phyloP scores from a whole-genome alignment of 2,113 vertebrate genomes.

The Pelecanoides urinatrix region DNA sequence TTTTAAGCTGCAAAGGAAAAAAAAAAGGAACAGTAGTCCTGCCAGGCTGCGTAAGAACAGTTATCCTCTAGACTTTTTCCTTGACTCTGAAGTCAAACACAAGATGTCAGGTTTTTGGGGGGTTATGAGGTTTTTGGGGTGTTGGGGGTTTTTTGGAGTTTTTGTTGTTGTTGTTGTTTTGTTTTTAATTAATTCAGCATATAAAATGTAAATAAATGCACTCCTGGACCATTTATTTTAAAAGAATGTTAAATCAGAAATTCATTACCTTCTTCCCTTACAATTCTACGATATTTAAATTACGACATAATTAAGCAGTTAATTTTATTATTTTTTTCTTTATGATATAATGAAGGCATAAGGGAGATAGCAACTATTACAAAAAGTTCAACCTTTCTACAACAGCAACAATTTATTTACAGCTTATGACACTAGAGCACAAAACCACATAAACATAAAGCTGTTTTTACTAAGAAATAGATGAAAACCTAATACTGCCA shows the following conservation, averaged over 20 bases:
- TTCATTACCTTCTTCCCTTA: not conserved
- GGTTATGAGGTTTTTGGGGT: not conserved
- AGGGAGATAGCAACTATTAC: not conserved
- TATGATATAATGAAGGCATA: not conserved
- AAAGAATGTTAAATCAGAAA: not conserved
- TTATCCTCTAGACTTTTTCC: too few species aligned
- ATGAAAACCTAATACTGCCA: not conserved
- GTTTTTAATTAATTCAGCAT: not conserved
- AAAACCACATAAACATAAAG: not conserved
- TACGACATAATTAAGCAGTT: not conserved
- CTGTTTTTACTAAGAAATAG: not conserved
- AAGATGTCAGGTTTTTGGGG: accelerated
- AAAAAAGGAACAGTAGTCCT: not conserved
- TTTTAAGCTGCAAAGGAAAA: not conserved
- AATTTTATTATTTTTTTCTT: not conserved
- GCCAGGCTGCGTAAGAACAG: not conserved
- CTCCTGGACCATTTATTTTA: not conserved
- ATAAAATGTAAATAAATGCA: not conserved
- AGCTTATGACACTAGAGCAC: not conserved
- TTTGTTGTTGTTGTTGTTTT: not conserved
- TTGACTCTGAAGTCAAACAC: not conserved
- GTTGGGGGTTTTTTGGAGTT: not conserved
- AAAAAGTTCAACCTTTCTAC: not conserved
- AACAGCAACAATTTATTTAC: not conserved
- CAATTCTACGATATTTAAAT: not conserved